These are phyloP conservation scores for Coranthus polyacanthus DNA, from an alignment of 2,797 vertebrate genomes.

Conservation along the genomic window DNA sequence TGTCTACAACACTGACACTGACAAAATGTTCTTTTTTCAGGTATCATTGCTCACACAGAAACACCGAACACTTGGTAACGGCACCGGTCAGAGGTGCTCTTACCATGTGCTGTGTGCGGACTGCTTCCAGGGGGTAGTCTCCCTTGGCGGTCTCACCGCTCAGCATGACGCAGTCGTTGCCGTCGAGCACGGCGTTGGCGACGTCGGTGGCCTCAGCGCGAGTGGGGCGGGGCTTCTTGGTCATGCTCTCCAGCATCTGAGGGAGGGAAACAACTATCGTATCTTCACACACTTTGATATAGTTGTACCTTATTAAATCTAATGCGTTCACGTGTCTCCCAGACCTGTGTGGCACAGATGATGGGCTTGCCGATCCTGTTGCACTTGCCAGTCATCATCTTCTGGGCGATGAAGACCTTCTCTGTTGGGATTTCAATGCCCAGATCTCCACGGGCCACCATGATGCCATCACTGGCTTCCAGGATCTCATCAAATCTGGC, in stretches of 20 bases:
- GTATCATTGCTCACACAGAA: not conserved
- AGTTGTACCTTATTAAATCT: not conserved
- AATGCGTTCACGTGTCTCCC: not conserved
- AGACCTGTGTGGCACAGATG: constrained; percentile 97
- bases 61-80: not conserved
- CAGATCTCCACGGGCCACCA: constrained; percentile 98
- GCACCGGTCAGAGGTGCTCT: constrained; percentile 45
- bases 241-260: constrained; percentile 84
- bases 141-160: constrained; percentile 98
- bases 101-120: constrained; percentile 94
- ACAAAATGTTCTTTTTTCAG: not conserved
- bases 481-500: constrained; percentile 96
- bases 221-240: constrained; percentile 81
- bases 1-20: no score
- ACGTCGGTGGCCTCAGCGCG: constrained; percentile 83
- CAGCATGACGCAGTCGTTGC: constrained; percentile 94
- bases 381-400: constrained; percentile 99
- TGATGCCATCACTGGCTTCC: constrained; percentile 98
- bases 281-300: not conserved
- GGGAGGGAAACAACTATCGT: not conserved
- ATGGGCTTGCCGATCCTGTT: constrained; percentile 96
- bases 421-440: constrained; percentile 99
- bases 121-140: constrained; percentile 96
- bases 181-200: constrained; percentile 85
- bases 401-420: constrained; percentile 98